Evolutionary conservation across 2,888 invertebrate genomes (phyloP), one percentile per base, ranked within the genome.

Genomic region (Caenorhabditis sp.): DNA sequence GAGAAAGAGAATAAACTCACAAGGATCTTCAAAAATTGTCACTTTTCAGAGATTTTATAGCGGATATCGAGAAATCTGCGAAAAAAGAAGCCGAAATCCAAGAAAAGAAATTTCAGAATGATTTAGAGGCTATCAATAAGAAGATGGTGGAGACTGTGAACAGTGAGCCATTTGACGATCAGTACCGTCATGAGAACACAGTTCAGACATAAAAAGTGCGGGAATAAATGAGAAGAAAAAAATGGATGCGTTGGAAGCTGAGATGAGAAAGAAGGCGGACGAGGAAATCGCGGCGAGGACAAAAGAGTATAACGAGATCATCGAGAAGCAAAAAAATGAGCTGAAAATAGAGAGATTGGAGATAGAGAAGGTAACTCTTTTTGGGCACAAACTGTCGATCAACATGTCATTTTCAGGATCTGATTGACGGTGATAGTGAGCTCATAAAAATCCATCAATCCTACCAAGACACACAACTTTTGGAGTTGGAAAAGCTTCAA

Each of bases 261-360:
- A 50, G 50, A 39, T 39, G 2, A 30, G 2, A 24, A 11, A 55
- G 15, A 41, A 41, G 13, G 37, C 27, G 24, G 48, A 46, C 0
- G 41, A 45, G 4, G 50, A 48, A 9, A 15, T 45, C 35, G 26
- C 13, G 13, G 45, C 39, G 1, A 53, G 17, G 9, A 48, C 17
- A 15, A 56, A 48, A 13, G n/a, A 24, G 5, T 55, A 56, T 15
- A 41, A 48, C 0, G 48, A 39, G 13, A 48, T 55, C 30, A 50
- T 39, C 26, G n/a, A 2, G 17, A 48, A 55, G 20, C 46, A 48
- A 4, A 30, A 9, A 11, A 6, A 37, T 5, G 27, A 48, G 6
- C 13, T 53, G 24, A 9, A 35, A 24, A 2, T 5, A 7, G 53
- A 53, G 9, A 8, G 15, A 2, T 22, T 53, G 24, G 15, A 30